Evolutionary conservation across 1,140 invertebrate genomes (phyloP).

Genomic region (Neodiprion virginianus): DNA sequence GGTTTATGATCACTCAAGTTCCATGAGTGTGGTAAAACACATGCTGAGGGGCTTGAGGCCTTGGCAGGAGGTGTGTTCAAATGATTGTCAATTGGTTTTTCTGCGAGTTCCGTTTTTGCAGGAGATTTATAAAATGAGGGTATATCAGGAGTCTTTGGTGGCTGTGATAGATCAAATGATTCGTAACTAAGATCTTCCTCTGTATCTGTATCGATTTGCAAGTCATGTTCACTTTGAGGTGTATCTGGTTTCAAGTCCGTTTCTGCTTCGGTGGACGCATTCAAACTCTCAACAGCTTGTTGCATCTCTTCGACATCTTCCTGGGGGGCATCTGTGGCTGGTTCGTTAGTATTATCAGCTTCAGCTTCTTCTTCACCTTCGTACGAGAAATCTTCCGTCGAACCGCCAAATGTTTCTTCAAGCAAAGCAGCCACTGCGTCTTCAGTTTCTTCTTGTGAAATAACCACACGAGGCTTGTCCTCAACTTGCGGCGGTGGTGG

Average conservation of each 20-base stretch:
- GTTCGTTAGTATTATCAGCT: constrained; percentile 47
- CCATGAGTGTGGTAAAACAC: constrained; percentile 56
- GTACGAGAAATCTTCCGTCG: constrained; percentile 64
- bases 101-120: constrained; percentile 44
- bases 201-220: constrained; percentile 87
- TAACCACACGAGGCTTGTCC: constrained; percentile 81
- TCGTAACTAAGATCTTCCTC: constrained; percentile 74
- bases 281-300: constrained; percentile 78
- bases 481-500: constrained; percentile 61
- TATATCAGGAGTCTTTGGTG: constrained; percentile 59
- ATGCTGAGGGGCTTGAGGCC: constrained; percentile 39
- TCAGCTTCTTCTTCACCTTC: constrained; percentile 60
- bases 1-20: constrained; percentile 44
- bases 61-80: constrained; percentile 24
- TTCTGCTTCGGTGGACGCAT: constrained; percentile 65
- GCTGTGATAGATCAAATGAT: constrained; percentile 56
- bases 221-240: constrained; percentile 81
- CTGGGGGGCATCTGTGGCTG: constrained; percentile 63
- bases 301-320: constrained; percentile 80
- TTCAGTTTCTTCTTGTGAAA: constrained; percentile 91
- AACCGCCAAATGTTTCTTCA: constrained; percentile 80
- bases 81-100: constrained; percentile 49
- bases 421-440: constrained; percentile 88
- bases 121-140: constrained; percentile 57
- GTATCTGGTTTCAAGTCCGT: constrained; percentile 83